Conservation (phyloP, 2,797 vertebrate genomes). For the Phalanger gymnotis region DNA sequence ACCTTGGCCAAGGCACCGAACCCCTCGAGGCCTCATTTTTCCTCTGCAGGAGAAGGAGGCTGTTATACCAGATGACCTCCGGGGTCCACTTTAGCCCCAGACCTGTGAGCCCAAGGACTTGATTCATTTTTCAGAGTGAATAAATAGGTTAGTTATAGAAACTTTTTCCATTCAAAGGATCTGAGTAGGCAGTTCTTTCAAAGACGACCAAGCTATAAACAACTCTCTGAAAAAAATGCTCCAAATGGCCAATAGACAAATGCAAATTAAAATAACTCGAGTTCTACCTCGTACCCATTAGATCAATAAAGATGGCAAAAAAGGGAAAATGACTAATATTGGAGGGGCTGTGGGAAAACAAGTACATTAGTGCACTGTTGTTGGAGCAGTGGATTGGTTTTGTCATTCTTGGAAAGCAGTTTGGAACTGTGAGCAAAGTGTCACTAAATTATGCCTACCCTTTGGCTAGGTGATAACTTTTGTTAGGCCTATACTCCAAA, state of each 20-base stretch:
- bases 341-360: neutral
- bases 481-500: neutral
- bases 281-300: neutral
- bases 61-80: neutral
- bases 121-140: neutral
- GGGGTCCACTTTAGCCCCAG: neutral
- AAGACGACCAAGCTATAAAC: neutral
- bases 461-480: neutral
- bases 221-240: neutral
- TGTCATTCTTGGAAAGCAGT: neutral
- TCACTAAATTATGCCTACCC: neutral
- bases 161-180: neutral
- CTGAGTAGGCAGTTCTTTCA: neutral
- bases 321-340: neutral
- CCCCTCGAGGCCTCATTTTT: neutral
- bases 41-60: neutral
- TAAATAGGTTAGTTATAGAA: neutral
- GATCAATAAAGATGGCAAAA: neutral
- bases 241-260: neutral
- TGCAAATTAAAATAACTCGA: neutral
- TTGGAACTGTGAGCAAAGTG: neutral
- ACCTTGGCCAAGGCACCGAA: neutral
- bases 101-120: neutral
- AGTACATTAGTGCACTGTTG: neutral
- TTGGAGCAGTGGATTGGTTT: neutral